phyloP scores from a whole-genome alignment of 1,140 invertebrate genomes.

The Zelostemma sp. region DNA sequence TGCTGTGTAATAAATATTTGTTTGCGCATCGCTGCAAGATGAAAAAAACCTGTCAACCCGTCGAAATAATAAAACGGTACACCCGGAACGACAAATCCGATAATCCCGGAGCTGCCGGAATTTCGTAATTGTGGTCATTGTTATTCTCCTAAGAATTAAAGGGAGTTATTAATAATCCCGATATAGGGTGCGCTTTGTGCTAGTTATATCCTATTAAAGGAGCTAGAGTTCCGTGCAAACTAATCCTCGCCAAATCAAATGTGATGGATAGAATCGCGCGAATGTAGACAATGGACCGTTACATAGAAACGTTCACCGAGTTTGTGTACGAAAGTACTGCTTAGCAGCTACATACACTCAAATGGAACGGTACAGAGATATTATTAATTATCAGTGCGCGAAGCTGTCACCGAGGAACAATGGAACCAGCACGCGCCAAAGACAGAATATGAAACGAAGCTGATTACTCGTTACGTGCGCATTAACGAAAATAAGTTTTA shows the following conservation, averaged over 20 bases:
- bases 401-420: conserved; percentile 44
- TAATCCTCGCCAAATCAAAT: conserved; percentile 32
- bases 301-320: conserved; percentile 26
- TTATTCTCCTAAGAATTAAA: no score
- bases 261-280: conserved; percentile 11
- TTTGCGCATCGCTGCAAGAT: no score
- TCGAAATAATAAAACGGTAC: no score
- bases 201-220: conserved; percentile 22
- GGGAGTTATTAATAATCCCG: no score
- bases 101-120: no score
- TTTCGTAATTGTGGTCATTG: no score
- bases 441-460: neutral
- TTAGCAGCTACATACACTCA: conserved; percentile 20
- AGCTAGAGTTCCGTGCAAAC: conserved; percentile 21
- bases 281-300: conserved; percentile 20
- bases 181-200: conserved; percentile 22
- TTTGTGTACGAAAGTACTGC: conserved; percentile 25
- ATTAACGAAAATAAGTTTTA: neutral
- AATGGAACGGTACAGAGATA: conserved; percentile 35
- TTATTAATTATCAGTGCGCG: conserved; percentile 46
- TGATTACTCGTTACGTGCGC: neutral
- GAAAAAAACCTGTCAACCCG: no score
- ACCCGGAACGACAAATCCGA: no score
- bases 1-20: no score
- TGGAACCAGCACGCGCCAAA: conserved; percentile 13